These are phyloP conservation scores for Oeneis ivallda DNA, from an alignment of 2,888 invertebrate species.

Conservation along the genomic window DNA sequence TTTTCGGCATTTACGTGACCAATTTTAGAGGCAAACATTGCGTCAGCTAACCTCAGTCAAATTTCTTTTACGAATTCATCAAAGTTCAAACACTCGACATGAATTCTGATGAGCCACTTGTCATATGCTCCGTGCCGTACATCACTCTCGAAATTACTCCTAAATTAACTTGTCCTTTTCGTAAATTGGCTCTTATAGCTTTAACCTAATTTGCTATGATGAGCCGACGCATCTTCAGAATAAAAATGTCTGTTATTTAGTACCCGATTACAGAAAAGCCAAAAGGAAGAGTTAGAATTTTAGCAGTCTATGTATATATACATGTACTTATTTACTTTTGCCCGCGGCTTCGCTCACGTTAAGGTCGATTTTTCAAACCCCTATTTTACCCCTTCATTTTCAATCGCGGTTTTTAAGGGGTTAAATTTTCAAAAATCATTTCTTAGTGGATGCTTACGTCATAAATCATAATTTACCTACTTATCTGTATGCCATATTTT, in stretches of 20 bases:
- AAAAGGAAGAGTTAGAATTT: no score
- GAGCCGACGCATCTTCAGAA: conserved; percentile 24
- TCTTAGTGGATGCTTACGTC: no score
- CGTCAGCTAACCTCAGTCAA: conserved; percentile 53
- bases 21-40: conserved; percentile 52
- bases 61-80: conserved; percentile 62
- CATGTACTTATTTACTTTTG: no score
- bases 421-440: no score
- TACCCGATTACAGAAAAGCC: no score
- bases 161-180: conserved; percentile 69
- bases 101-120: conserved; percentile 68
- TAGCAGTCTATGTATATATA: no score
- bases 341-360: no score
- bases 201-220: conserved; percentile 34
- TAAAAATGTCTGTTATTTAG: background rate
- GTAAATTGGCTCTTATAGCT: conserved; percentile 52
- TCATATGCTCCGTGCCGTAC: conserved; percentile 58
- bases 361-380: no score
- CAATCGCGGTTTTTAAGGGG: no score
- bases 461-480: no score
- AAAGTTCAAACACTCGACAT: conserved; percentile 67
- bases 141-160: conserved; percentile 68
- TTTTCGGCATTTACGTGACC: conserved; percentile 54
- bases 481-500: no score
- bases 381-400: no score